These are phyloP conservation scores for Gasteruption jaculator DNA, from an alignment of 2,888 invertebrate species.

Conservation along the genomic window DNA sequence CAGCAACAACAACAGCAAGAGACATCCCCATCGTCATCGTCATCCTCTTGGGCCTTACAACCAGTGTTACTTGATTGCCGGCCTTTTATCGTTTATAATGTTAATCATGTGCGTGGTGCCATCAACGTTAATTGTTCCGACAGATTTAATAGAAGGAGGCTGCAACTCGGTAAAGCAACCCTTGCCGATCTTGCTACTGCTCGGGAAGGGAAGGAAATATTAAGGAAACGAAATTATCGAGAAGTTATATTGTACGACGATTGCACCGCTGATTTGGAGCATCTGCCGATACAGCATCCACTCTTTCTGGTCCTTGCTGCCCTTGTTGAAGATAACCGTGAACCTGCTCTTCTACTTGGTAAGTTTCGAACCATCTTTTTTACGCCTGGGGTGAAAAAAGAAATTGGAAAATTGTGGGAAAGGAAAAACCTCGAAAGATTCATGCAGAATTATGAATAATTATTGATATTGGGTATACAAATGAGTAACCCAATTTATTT, in stretches of 20 bases:
- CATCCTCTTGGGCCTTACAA: too few species aligned
- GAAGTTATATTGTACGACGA: conserved; percentile 71
- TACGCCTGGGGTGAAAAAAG: too few species aligned
- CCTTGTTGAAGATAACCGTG: conserved; percentile 65
- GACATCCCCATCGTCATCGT: conserved; percentile 4
- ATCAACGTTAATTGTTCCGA: conserved; percentile 71
- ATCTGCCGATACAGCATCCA: conserved; percentile 59
- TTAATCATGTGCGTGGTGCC: conserved; percentile 65
- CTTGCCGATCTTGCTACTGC: conserved; percentile 64
- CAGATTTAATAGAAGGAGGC: conserved; percentile 62
- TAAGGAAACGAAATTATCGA: conserved; percentile 55
- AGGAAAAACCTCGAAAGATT: too few species aligned
- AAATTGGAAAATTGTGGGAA: too few species aligned
- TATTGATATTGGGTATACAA: too few species aligned
- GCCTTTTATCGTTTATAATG: conserved; percentile 67
- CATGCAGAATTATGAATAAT: too few species aligned
- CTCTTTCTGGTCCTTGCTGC: conserved; percentile 63
- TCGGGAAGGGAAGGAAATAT: conserved; percentile 61
- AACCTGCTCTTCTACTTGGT: conserved; percentile 66
- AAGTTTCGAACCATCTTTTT: too few species aligned
- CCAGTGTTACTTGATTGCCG: conserved; percentile 62
- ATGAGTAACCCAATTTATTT: too few species aligned
- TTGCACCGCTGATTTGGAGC: conserved; percentile 60
- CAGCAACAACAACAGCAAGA: conserved; percentile 15
- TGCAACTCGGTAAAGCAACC: conserved; percentile 64